Base-by-base conservation (phyloP, 2,797 vertebrate genomes). In the Xenentodon cancila region DNA sequence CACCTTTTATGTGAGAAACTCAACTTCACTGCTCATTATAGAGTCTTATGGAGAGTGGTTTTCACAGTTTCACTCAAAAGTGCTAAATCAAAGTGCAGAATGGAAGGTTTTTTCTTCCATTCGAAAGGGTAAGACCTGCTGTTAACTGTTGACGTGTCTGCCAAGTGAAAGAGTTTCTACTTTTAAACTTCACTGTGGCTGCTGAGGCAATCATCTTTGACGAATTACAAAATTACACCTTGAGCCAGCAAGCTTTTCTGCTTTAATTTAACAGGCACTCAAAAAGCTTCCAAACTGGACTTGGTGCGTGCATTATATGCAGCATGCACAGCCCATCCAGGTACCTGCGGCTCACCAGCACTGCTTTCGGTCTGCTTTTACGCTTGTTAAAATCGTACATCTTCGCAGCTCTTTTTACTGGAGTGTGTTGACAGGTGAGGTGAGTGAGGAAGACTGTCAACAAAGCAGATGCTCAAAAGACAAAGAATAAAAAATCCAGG, bases 161-260 rank as follows among this genome's bases (percentile, higher is more conserved):
- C 82, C 84, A 77, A 76, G 63, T 58, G 20, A 67, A 53, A 76
- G 27, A 74, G 75, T 77, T 74, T 56, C 60, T 54, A 60, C 69
- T 48, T 72, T 87, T 82, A 77, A 51, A 40, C 68, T 60, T 40
- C 34, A 49, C 44, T 57, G 68, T 22, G 52, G 69, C 56, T 30
- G 66, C 19, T n/a, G 1, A 42, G 60, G 68, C 73, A 8, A 52
- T 74, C 80, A 68, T 63, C 82, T 65, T 15, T 75, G 68, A 82
- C 27, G 43, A 85, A 79, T 68, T 60, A 49, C 60, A 82, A 85
- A 87, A 86, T 81, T 59, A 80, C 72, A 75, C 64, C 71, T 75
- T 75, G 59, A 21, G 47, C 55, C 68, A 73, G 45, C 45, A 20
- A 79, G 71, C 43, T 64, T 21, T 65, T 53, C 30, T 50, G 20